Evolutionary conservation across 1,140 invertebrate species (phyloP).

Genomic region (Zaprionus capensis): DNA sequence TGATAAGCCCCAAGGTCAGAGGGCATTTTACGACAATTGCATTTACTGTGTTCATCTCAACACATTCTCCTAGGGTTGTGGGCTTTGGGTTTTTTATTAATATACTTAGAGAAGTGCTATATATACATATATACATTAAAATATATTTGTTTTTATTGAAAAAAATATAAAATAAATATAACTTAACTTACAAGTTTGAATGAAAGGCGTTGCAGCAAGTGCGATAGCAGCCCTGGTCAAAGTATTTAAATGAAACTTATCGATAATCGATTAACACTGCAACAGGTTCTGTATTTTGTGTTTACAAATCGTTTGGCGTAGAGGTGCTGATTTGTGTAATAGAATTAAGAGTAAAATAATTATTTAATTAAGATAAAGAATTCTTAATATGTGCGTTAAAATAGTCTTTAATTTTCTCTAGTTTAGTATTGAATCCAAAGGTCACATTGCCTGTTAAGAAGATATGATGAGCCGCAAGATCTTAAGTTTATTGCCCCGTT

Average conservation of each 20-base stretch:
- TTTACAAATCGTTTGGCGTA: background rate
- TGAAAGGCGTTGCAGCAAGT: background rate
- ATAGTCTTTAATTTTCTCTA: background rate
- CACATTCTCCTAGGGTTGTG: constrained; percentile 6
- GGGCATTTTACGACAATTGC: background rate
- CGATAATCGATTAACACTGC: background rate
- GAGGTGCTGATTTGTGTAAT: background rate
- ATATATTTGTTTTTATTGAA: background rate
- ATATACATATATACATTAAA: background rate
- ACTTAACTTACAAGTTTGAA: background rate
- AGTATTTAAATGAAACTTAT: background rate
- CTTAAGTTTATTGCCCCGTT: background rate
- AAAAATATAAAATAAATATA: background rate
- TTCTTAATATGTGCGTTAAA: background rate
- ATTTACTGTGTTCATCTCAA: constrained; percentile 34
- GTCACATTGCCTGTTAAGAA: background rate
- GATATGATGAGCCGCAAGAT: constrained; percentile 15
- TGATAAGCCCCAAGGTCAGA: background rate
- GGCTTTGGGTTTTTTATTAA: constrained; percentile 1
- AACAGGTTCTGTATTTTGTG: constrained; percentile 13
- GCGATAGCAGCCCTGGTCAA: background rate
- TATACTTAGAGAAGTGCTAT: background rate
- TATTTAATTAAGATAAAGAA: background rate
- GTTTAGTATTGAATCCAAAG: background rate
- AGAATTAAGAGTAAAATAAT: background rate